Evolutionary conservation across 2,113 vertebrate genomes (phyloP), one percentile per base, ranked within the genome.

Genomic region (Plestiodon gilberti): DNA sequence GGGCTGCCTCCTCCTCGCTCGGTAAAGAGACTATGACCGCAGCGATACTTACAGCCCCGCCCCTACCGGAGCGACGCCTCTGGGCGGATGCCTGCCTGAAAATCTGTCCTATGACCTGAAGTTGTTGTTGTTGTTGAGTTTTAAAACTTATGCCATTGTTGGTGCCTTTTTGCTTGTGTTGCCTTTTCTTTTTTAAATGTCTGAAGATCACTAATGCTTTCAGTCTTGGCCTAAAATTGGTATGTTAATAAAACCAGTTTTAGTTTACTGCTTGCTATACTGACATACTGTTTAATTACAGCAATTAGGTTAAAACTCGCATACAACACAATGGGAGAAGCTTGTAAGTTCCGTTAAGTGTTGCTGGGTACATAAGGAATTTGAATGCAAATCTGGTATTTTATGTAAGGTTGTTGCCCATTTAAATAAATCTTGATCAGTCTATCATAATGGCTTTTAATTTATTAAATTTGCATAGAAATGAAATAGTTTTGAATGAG

Each of bases 311-410:
- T 48, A 48, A 48, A 48, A 48, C 43, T 5, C 43, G 43, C 43
- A 48, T 8, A 35, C 35, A 35, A 62, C 71, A 74, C 83, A 48
- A 0, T 79, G 48, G 20, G 43, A 28, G 65, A 52, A 38, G 13
- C 28, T 67, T 48, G 43, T 48, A 28, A 48, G 38, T n/a, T n/a
- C n/a, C n/a, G n/a, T n/a, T 70, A 62, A 83, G 40, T 73, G 20
- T 82, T 15, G 33, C 86, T 71, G 84, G 48, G 81, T 84, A 15
- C 28, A 2, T 4, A 25, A 1, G 67, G 43, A 71, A 30, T 80
- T 79, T 38, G 78, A 25, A 89, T 70, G 90, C 87, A 69, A 69
- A 33, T 30, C 18, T 80, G 87, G 25, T 67, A 62, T 43, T 48
- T 25, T 43, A 64, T 62, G 25, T 48, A 64, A 20, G 4, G 43